Evolutionary conservation across 2,888 invertebrate species (phyloP), one percentile per base, ranked within the genome.

Genomic region (Plemyria rubiginata): DNA sequence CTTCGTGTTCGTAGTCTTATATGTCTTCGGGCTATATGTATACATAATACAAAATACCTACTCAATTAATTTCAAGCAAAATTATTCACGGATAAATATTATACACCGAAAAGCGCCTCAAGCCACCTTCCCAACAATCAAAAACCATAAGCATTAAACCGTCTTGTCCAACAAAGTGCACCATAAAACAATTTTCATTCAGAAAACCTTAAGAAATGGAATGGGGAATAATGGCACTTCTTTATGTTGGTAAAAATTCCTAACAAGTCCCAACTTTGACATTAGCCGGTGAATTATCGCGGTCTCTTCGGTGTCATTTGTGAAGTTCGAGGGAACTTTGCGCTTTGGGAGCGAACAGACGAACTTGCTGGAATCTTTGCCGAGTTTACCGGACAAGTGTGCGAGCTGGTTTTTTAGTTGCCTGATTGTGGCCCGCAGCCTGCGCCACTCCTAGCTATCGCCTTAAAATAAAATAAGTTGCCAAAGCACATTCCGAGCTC

Each of bases 261-360:
- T 76, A 86, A 86, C 85, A 88, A 89, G 78, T 85, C 79, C 83
- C 81, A 90, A 90, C 87, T 90, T 89, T 85, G 85, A 86, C 90
- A 89, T 89, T 89, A 88, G 86, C 83, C 79, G 79, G 87, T 90
- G 87, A 91, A 89, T 90, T 90, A 91, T 90, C 85, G 85, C 83
- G 82, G 90, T 88, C 90, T 87, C 88, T 66, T 83, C 74, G 88
- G 90, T 86, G 88, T 90, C 91, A 89, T 90, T 91, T 89, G 88
- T 84, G 84, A 90, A 89, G 85, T 90, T 87, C 75, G 72, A 77
- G 75, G 70, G 75, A 77, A 83, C 86, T 82, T 86, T 82, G 73
- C 78, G 80, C 78, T 75, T 81, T 77, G 72, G 73, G 79, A 80
- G 72, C 70, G 78, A 79, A 48, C 49, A 32, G 46, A 49, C 80